These are phyloP conservation scores for Formicarius rufipectus DNA, from an alignment of 2,113 vertebrate species.

Conservation along the genomic window DNA sequence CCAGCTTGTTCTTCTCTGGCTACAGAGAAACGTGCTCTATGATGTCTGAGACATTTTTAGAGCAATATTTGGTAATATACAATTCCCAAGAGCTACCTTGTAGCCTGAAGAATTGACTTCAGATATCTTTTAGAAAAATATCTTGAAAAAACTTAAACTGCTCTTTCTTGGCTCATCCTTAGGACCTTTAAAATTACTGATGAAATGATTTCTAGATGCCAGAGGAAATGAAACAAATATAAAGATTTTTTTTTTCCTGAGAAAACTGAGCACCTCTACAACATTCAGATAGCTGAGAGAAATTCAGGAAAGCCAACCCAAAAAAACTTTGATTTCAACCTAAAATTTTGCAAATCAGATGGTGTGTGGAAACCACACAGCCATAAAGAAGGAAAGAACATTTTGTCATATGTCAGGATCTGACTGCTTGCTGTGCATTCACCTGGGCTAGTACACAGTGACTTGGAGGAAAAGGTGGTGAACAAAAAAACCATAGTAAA, in stretches of 20 bases:
- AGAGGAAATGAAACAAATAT: slow-evolving; percentile 7
- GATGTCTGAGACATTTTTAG: not conserved
- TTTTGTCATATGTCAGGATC: not conserved
- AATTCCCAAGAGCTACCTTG: not conserved
- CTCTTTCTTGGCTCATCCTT: not conserved
- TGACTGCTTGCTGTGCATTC: not conserved
- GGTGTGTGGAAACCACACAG: not conserved
- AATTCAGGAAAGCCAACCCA: not conserved
- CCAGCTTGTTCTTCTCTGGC: not conserved
- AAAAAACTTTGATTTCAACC: not conserved
- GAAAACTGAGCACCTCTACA: not conserved
- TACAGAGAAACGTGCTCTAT: not conserved
- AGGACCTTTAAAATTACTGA: not conserved
- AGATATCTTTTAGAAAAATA: no score
- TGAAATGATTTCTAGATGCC: not conserved
- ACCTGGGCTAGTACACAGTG: not conserved
- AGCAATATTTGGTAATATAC: not conserved
- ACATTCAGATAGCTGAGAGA: slow-evolving; percentile 9
- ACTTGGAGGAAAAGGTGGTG: not conserved
- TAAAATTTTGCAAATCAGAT: not conserved
- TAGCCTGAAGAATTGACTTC: not conserved
- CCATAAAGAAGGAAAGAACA: not conserved
- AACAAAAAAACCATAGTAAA: not conserved
- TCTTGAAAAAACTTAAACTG: not conserved
- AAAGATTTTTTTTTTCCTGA: not conserved